These are phyloP conservation scores for Zaprionus gabonicus DNA, from an alignment of 1,140 invertebrate genomes.

Conservation along the genomic window DNA sequence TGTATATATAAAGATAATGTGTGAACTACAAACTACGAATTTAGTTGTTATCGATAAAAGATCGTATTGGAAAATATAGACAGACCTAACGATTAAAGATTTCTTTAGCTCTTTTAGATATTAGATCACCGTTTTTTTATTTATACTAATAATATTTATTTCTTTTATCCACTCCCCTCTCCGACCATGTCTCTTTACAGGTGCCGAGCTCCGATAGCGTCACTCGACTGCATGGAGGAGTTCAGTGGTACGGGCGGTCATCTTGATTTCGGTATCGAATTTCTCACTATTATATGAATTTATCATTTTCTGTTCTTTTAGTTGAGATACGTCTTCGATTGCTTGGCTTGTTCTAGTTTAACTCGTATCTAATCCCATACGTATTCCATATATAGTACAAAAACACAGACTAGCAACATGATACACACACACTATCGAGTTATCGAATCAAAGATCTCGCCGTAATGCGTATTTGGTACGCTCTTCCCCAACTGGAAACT, in stretches of 20 bases:
- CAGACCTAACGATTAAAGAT: too few relatives aligned
- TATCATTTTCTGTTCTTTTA: slow-evolving; percentile 65
- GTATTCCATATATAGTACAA: slow-evolving; percentile 3
- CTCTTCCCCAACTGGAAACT: not conserved
- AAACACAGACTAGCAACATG: slow-evolving; percentile 8
- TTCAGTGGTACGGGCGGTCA: slow-evolving; percentile 89
- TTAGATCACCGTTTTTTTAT: too few relatives aligned
- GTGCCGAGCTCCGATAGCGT: slow-evolving; percentile 95
- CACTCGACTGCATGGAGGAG: slow-evolving; percentile 96
- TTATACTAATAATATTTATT: not conserved
- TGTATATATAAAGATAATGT: too few relatives aligned
- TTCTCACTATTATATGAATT: slow-evolving; percentile 82
- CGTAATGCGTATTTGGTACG: not conserved
- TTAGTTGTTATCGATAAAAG: not conserved
- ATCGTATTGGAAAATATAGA: too few relatives aligned
- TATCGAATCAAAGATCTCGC: not conserved
- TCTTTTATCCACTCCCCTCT: not conserved
- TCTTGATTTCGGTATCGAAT: slow-evolving; percentile 85
- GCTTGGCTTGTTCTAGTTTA: slow-evolving; percentile 45
- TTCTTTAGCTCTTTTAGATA: too few relatives aligned
- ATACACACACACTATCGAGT: not conserved
- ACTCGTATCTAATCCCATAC: slow-evolving; percentile 8
- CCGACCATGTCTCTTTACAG: slow-evolving; percentile 85
- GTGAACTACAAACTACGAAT: too few relatives aligned
- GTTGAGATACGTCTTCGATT: slow-evolving; percentile 57